Conservation (phyloP, 2,888 invertebrate species). For the Agriopis leucophaearia region DNA sequence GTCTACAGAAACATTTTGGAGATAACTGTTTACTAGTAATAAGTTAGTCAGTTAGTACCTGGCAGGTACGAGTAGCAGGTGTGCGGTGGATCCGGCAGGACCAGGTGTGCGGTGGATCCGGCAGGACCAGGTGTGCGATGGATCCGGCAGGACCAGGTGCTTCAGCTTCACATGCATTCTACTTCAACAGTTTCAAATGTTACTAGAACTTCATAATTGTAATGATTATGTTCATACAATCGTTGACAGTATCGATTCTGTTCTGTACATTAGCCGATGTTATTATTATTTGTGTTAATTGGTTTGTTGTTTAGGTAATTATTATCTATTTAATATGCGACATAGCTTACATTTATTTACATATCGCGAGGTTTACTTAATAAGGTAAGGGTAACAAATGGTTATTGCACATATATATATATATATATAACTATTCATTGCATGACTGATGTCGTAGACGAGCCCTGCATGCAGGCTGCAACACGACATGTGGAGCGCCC, state of each 20-base stretch:
- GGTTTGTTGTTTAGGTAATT: conserved; percentile 3
- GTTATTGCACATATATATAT: too few relatives aligned
- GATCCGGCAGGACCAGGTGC: not conserved
- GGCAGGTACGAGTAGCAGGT: too few relatives aligned
- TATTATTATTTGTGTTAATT: conserved; percentile 8
- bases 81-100: too few relatives aligned
- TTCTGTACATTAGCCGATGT: not conserved
- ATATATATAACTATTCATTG: too few relatives aligned
- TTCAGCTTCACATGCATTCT: conserved; percentile 23
- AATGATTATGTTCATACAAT: not conserved
- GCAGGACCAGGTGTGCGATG: not conserved
- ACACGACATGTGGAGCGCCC: too few relatives aligned
- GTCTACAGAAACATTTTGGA: conserved; percentile 26
- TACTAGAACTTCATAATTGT: not conserved
- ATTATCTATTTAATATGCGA: not conserved
- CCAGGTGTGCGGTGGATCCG: too few relatives aligned
- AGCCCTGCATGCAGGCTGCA: too few relatives aligned
- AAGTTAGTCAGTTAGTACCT: conserved; percentile 13
- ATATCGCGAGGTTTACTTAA: conserved; percentile 40
- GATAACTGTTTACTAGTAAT: conserved; percentile 27
- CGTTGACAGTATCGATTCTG: not conserved
- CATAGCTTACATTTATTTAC: conserved; percentile 20
- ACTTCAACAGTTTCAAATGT: conserved; percentile 3
- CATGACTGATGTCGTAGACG: too few relatives aligned
- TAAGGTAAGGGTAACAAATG: conserved; percentile 10